Evolutionary conservation across 2,113 vertebrate genomes (phyloP), one percentile per base, ranked within the genome.

Genomic region (Onychostoma macrolepis): DNA sequence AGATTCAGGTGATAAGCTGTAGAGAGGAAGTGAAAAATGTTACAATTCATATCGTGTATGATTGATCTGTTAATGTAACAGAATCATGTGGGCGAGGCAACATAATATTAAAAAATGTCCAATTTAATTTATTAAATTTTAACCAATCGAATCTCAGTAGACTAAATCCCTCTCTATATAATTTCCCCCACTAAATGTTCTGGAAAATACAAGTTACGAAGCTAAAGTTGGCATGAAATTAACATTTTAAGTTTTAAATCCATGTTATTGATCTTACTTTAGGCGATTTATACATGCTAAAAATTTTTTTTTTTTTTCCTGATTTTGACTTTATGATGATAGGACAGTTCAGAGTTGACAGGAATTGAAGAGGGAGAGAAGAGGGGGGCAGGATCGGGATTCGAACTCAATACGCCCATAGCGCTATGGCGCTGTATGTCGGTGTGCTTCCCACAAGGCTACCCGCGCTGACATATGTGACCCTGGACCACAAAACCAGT

Each of bases 1-100:
- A 99, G 93, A 99, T 99, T 83, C 98, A 99, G 97, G 98, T 99
- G 95, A 90, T n/a, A 78, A 78, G 43, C 43, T 28, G 19, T 43
- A 50, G 26, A 17, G 12, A 15, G n/a, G 43, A 36, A 36, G 30
- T 21, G 33, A 21, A 21, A 71, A 71, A 45, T 19, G 56, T 61
- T 61, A 13, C 17, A 38, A 10, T 43, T 43, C n/a, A 43, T 19
- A 30, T 50, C 24, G 38, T 74, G 9, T 45, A 21, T 1, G 4
- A 28, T 13, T 76, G n/a, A 45, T 43, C 41, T 17, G 41, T 48
- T 76, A n/a, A 21, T 72, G 36, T n/a, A n/a, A 41, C 21, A 41
- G 41, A 41, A 74, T 21, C 21, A 11, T 72, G 19, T 12, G 69
- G 65, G 28, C 0, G 15, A 15, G 63, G 65, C 28, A 69, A 28